Evolutionary conservation across 2,888 invertebrate species (phyloP), one percentile per base, ranked within the genome.

Genomic region (Rhagonycha lutea): DNA sequence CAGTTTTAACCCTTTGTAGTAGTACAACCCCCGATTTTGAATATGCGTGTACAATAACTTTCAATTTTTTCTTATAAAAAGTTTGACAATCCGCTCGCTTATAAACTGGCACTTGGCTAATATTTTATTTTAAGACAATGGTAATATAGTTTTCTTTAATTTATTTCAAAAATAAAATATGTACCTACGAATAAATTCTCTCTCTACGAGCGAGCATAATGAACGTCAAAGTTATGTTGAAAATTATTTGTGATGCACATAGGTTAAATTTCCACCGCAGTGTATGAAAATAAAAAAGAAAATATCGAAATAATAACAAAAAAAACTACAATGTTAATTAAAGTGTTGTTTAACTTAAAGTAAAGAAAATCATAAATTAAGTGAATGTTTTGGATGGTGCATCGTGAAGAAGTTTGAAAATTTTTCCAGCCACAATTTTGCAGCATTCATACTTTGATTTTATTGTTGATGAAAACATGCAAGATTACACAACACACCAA

Each of bases 151-250:
- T 84, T 84, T 84, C 83, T 83, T 83, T 83, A 82, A 83, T 84
- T 83, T 83, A 84, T 82, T 81, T 83, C 81, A 82, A 83, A 83
- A 84, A 84, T 84, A 84, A 84, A 83, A 83, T 83, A 83, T 80
- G 80, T 65, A 47, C n/a, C 47, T 79, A 72, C 63, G 79, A 79
- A 81, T 80, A 80, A 80, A 78, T 80, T 79, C 77, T 72, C 74
- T 73, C 74, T 72, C 72, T 74, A 74, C 69, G 68, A 69, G 74
- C 69, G 74, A 68, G 70, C 67, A 68, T 67, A 76, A 73, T 67
- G 18, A 32, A 70, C 32, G 68, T 68, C 62, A 74, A 74, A 76
- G 70, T 71, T 76, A 75, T 73, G 76, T 60, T 29, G 68, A 26
- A 23, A 24, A 65, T 62, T 62, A 23, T 62, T 62, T 62, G 23